Evolutionary conservation across 2,888 invertebrate species (phyloP), one percentile per base, ranked within the genome.

Genomic region (Julus scanicus): DNA sequence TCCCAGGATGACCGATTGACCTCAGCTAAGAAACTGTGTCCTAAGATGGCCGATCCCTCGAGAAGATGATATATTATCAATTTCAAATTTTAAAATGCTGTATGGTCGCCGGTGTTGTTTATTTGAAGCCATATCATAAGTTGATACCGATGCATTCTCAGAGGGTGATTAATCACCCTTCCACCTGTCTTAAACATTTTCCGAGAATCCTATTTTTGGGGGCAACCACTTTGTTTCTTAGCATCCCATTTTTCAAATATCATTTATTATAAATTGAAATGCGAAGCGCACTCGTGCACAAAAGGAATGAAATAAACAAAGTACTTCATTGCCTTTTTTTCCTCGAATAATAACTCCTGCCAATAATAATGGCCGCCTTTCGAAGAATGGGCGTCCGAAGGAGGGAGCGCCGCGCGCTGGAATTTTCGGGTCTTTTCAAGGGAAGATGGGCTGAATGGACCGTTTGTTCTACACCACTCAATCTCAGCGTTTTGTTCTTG

Each of bases 201-300:
- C 63, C 63, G 8, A 63, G 63, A 63, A 63, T 63, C 63, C 63
- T 63, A 63, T 63, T 63, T 63, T 63, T 63, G 63, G 63, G 63
- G 20, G 63, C 63, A 63, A 63, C n/a, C 63, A 63, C 63, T 63
- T 44, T 63, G 63, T 63, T 63, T 63, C n/a, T 6, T 20, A 63
- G 13, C 63, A 63, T 63, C 63, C 63, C 63, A 20, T 63, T 63
- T 63, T 17, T 63, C 63, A 63, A 63, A 63, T 63, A 63, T 63
- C 63, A 63, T 63, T 63, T 63, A 20, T n/a, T 63, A 63, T 63
- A 20, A 63, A 63, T 63, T 63, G 63, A 63, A 63, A 63, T 20
- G 63, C 63, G 63, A 63, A 17, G 20, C 63, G 63, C 63, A n/a
- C 63, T n/a, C 17, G 20, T 6, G 63, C 63, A 63, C 63, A 20